phyloP scores from a whole-genome alignment of 2,888 invertebrate species.

The Xanthorhoe designata region DNA sequence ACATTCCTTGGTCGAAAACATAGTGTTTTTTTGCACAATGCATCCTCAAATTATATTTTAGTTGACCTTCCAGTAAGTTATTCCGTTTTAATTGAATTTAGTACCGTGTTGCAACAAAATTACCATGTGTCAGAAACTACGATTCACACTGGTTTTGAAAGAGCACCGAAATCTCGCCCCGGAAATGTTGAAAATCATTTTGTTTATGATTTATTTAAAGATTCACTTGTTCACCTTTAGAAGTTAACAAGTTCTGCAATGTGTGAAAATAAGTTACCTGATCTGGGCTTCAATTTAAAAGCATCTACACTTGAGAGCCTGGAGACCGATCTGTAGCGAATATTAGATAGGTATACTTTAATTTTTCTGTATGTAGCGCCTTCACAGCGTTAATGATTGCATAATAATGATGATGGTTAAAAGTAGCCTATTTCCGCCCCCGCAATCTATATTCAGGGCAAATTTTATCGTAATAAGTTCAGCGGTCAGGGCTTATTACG shows the following conservation, averaged over 20 bases:
- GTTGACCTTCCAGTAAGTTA: constrained; percentile 28
- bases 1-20: too few species aligned
- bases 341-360: too few species aligned
- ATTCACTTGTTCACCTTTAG: background rate
- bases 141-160: constrained; percentile 12
- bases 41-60: background rate
- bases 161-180: constrained; percentile 23
- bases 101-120: constrained; percentile 20
- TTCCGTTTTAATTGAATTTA: constrained; percentile 21
- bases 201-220: background rate
- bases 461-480: too few species aligned
- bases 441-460: too few species aligned
- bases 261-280: background rate
- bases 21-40: background rate
- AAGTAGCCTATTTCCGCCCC: too few species aligned
- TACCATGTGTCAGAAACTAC: constrained; percentile 18
- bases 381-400: too few species aligned
- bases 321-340: too few species aligned
- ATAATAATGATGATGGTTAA: too few species aligned
- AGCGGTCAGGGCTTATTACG: too few species aligned
- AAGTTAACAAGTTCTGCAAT: background rate
- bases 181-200: constrained; percentile 34
- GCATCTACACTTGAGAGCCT: too few species aligned
- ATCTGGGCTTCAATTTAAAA: too few species aligned
- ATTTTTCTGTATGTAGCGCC: too few species aligned